Evolutionary conservation across 1,140 invertebrate genomes (phyloP).

Genomic region (Sesamia nonagrioides): DNA sequence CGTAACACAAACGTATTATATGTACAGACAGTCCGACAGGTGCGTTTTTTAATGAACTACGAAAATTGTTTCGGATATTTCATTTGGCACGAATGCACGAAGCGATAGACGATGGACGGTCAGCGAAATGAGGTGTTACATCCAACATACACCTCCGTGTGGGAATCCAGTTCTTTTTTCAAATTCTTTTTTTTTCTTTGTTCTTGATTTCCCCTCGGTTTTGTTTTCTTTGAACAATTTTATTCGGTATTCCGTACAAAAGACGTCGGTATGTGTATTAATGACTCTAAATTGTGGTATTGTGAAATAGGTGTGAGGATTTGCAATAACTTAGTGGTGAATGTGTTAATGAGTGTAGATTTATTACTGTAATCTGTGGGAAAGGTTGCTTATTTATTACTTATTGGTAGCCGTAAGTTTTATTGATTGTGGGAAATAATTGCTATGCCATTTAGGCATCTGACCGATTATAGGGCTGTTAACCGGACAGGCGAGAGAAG

Average conservation of each 20-base stretch:
- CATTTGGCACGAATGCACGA: slow-evolving; percentile 12
- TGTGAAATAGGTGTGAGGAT: not conserved
- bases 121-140: slow-evolving; percentile 35
- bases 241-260: not conserved
- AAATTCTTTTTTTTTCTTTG: not conserved
- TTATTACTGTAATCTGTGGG: slow-evolving; percentile 25
- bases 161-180: slow-evolving; percentile 13
- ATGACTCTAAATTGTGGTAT: not conserved
- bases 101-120: slow-evolving; percentile 41
- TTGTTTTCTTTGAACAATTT: slow-evolving; percentile 32
- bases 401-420: not conserved
- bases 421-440: not conserved
- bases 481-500: too few species aligned
- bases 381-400: not conserved
- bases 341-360: slow-evolving; percentile 28
- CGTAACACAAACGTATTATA: not conserved
- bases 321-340: not conserved
- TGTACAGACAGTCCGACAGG: not conserved
- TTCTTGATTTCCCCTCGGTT: not conserved
- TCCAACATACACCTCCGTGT: slow-evolving; percentile 34
- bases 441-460: too few species aligned
- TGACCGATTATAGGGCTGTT: too few species aligned
- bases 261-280: slow-evolving; percentile 4
- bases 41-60: slow-evolving; percentile 27
- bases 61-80: slow-evolving; percentile 33